These are phyloP conservation scores for Euphonia xanthogaster DNA, from an alignment of 2,797 vertebrate species.

Conservation along the genomic window DNA sequence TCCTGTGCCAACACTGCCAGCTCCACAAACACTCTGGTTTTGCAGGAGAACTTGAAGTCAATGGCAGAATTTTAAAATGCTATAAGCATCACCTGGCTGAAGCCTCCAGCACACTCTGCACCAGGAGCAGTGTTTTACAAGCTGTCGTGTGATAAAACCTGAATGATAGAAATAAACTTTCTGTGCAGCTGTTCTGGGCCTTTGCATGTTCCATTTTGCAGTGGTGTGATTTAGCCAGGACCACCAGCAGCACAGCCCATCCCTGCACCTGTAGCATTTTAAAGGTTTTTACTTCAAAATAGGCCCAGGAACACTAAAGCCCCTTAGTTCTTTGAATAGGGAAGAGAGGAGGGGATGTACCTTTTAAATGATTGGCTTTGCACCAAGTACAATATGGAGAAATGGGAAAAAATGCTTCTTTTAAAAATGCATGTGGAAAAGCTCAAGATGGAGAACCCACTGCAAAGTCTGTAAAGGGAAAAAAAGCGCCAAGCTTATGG, in stretches of 20 bases:
- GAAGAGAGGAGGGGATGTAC: neutral
- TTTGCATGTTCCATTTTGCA: neutral
- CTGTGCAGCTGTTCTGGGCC: neutral
- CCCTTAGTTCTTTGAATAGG: neutral
- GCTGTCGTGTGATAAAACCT: neutral
- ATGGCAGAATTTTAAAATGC: neutral
- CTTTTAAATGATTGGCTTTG: neutral
- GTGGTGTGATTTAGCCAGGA: neutral
- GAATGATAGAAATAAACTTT: neutral
- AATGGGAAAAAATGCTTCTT: neutral
- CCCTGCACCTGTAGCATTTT: neutral
- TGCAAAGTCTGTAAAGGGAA: neutral
- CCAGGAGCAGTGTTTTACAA: neutral
- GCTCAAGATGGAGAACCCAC: constrained; percentile 1
- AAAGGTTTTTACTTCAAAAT: neutral
- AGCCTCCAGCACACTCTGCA: neutral
- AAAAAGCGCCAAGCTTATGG: neutral
- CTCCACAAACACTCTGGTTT: neutral
- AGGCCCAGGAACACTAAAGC: neutral
- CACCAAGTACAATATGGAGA: neutral
- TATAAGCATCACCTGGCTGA: neutral
- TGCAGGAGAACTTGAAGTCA: neutral
- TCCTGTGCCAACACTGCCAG: neutral
- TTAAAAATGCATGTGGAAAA: neutral
- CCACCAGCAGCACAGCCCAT: neutral